Conservation (phyloP, 2,888 invertebrate genomes). For the Adelphocoris suturalis region DNA sequence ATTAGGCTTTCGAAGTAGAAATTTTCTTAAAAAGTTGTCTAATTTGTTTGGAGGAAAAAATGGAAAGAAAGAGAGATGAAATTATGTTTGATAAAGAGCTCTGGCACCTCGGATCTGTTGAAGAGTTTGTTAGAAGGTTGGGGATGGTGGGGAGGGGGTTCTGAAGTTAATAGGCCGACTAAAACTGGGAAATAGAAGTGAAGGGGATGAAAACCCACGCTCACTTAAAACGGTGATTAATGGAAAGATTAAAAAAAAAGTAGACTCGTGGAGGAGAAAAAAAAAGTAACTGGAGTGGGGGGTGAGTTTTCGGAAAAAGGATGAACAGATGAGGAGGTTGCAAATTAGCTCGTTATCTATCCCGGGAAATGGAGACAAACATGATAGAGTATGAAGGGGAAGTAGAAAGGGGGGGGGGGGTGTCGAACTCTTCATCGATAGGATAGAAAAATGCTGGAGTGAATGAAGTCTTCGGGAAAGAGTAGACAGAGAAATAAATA, state of each 20-base stretch:
- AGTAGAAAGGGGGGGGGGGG: not conserved
- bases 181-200: slow-evolving; percentile 53
- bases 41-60: slow-evolving; percentile 57
- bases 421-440: not conserved
- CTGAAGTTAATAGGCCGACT: slow-evolving; percentile 67
- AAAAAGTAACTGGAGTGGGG: not conserved
- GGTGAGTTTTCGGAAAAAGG: slow-evolving; percentile 43
- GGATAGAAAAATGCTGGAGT: too few relatives aligned
- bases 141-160: not conserved
- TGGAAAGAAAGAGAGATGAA: slow-evolving; percentile 61
- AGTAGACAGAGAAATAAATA: too few relatives aligned
- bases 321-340: slow-evolving; percentile 26
- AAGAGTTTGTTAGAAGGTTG: slow-evolving; percentile 61
- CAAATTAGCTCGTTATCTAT: slow-evolving; percentile 64
- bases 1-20: slow-evolving; percentile 62
- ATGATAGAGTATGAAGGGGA: not conserved
- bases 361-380: slow-evolving; percentile 41
- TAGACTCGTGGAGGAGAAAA: slow-evolving; percentile 13
- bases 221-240: slow-evolving; percentile 64
- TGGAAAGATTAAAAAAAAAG: slow-evolving; percentile 66
- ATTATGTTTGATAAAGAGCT: slow-evolving; percentile 68
- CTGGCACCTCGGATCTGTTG: slow-evolving; percentile 68
- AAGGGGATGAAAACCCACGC: slow-evolving; percentile 26
- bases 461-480: too few relatives aligned
- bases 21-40: slow-evolving; percentile 64